Evolutionary conservation across 2,797 vertebrate species (phyloP).

Genomic region (Anas bernieri): DNA sequence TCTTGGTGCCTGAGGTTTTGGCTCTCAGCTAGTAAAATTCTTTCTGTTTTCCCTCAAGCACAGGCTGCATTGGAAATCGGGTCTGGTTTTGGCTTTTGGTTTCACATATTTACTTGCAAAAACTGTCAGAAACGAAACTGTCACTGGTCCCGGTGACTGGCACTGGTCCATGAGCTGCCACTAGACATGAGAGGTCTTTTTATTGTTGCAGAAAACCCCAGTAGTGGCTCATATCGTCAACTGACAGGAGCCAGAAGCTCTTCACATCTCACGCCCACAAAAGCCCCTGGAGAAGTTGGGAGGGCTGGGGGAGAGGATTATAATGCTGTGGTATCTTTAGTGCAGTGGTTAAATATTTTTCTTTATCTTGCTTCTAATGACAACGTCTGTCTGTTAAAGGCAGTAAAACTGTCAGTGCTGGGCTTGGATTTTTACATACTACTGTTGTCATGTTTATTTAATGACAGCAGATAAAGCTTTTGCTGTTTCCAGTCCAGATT

Average conservation of each 20-base stretch:
- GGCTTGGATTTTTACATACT: background rate
- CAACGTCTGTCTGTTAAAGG: background rate
- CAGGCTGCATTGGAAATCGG: background rate
- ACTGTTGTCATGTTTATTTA: background rate
- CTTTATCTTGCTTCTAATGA: background rate
- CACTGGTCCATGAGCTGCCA: background rate
- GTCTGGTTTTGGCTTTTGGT: background rate
- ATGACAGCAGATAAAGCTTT: background rate
- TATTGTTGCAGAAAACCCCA: background rate
- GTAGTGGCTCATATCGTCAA: background rate
- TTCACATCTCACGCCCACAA: background rate
- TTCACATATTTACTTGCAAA: background rate
- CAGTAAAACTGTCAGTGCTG: background rate
- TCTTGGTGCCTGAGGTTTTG: background rate
- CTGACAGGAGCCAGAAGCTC: background rate
- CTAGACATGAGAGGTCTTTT: background rate
- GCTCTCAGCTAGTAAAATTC: background rate
- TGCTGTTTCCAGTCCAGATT: background rate
- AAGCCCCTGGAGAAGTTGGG: background rate
- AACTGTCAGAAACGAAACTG: background rate
- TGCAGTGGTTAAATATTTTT: background rate
- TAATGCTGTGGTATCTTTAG: background rate
- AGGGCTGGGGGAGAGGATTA: background rate
- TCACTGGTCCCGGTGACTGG: background rate
- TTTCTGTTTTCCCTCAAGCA: background rate